A percentile compares a stretch with the other conserved stretches of the same genome.
Evolutionary conservation across 2,888 invertebrate species (phyloP).

Genomic region (Drosophila prolongata): DNA sequence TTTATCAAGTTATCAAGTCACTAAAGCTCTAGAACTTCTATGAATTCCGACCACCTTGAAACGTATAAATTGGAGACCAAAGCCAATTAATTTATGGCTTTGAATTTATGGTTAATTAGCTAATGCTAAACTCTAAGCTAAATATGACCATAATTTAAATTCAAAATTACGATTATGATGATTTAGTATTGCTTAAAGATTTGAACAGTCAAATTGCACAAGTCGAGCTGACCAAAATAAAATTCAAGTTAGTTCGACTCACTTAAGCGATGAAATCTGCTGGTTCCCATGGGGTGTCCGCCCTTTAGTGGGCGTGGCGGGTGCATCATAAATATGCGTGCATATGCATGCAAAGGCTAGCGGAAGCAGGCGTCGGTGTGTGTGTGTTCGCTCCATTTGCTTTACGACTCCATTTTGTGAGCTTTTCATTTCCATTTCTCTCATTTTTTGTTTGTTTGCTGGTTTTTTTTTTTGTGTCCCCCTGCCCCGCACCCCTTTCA

Average conservation of each 20-base stretch:
- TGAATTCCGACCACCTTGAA: too few species aligned
- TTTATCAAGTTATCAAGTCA: too few species aligned
- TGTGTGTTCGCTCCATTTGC: slow-evolving; percentile 58
- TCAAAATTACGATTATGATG: too few species aligned
- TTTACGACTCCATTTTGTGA: slow-evolving; percentile 76
- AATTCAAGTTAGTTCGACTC: slow-evolving; percentile 1
- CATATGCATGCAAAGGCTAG: slow-evolving; percentile 60
- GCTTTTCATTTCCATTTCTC: slow-evolving; percentile 69
- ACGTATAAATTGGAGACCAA: too few species aligned
- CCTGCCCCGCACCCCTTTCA: slow-evolving; percentile 51
- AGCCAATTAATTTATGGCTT: too few species aligned
- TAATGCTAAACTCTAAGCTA: too few species aligned
- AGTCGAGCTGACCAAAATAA: background rate
- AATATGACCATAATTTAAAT: too few species aligned
- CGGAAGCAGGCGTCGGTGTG: slow-evolving; percentile 6
- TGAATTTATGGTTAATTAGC: too few species aligned
- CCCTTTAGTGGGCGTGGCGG: slow-evolving; percentile 24
- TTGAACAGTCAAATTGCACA: background rate
- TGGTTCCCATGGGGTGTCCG: slow-evolving; percentile 4
- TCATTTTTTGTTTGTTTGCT: slow-evolving; percentile 8
- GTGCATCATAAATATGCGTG: slow-evolving; percentile 65
- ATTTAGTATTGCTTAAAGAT: background rate
- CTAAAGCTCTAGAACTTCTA: too few species aligned
- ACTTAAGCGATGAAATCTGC: slow-evolving; percentile 13
- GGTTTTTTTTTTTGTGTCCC: slow-evolving; percentile 20